These are phyloP conservation scores for Ormyrus pomaceus DNA, from an alignment of 2,888 invertebrate species.

Conservation along the genomic window DNA sequence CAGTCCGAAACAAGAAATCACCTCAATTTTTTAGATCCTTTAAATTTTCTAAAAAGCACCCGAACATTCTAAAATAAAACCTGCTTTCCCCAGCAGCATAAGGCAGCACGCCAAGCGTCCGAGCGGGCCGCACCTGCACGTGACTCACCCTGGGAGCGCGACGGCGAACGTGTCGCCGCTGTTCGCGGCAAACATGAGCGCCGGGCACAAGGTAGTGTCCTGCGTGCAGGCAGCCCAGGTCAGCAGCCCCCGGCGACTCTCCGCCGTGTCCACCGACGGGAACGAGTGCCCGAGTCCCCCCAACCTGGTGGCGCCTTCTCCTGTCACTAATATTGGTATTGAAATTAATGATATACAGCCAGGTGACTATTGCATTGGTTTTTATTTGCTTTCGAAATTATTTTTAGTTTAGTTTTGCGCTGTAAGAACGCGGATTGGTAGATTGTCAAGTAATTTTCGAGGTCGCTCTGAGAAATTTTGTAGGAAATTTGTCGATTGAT, in stretches of 20 bases:
- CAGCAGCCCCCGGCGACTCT: conserved; percentile 67
- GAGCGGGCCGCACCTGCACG: conserved; percentile 70
- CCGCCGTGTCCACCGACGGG: conserved; percentile 63
- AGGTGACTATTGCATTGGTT: conserved; percentile 60
- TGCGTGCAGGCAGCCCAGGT: conserved; percentile 67
- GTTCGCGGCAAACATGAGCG: conserved; percentile 68
- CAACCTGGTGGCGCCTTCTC: conserved; percentile 58
- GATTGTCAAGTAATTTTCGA: too few relatives aligned
- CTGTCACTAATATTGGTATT: conserved; percentile 68
- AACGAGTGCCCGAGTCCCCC: conserved; percentile 64
- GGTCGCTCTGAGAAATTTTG: too few relatives aligned
- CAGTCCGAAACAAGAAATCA: too few relatives aligned
- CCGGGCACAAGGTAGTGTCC: conserved; percentile 68
- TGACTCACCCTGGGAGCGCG: conserved; percentile 69
- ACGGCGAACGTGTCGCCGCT: conserved; percentile 70
- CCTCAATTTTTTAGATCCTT: too few relatives aligned
- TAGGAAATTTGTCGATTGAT: too few relatives aligned
- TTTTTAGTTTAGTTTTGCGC: too few relatives aligned
- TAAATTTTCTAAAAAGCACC: too few relatives aligned
- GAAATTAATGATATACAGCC: conserved; percentile 71
- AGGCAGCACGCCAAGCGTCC: conserved; percentile 71
- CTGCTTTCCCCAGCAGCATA: conserved; percentile 60
- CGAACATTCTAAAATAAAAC: too few relatives aligned
- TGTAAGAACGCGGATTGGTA: too few relatives aligned
- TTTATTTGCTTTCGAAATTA: background rate